A percentile compares a stretch with the other conserved stretches of the same genome.
These are phyloP conservation scores for Julus scandinavius DNA, from an alignment of 2,888 invertebrate genomes.

Conservation along the genomic window DNA sequence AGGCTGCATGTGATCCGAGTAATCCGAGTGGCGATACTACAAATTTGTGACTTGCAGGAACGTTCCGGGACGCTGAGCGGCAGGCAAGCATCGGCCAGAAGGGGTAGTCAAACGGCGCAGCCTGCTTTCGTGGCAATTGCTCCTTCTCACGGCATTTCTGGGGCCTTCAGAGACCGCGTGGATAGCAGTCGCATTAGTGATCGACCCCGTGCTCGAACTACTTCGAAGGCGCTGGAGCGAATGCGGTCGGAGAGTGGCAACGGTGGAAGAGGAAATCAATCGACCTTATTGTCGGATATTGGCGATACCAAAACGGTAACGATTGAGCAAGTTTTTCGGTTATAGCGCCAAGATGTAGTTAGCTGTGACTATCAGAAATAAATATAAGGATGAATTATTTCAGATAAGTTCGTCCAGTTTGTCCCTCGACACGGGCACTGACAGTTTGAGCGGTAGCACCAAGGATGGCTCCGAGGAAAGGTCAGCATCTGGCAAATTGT, in stretches of 20 bases:
- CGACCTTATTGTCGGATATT: neutral
- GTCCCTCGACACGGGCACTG: slow-evolving; percentile 57
- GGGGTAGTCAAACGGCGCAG: slow-evolving; percentile 53
- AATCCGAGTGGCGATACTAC: too few species aligned
- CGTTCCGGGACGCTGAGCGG: slow-evolving; percentile 50
- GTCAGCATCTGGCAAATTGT: neutral
- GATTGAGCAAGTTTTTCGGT: neutral
- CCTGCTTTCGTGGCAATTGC: neutral
- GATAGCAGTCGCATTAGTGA: slow-evolving; percentile 89
- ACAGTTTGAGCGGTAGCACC: slow-evolving; percentile 42
- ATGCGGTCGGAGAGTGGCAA: slow-evolving; percentile 59
- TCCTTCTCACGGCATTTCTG: slow-evolving; percentile 29
- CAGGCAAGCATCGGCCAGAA: slow-evolving; percentile 24
- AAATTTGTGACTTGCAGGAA: slow-evolving; percentile 31
- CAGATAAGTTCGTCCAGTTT: slow-evolving; percentile 58
- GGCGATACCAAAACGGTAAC: slow-evolving; percentile 47
- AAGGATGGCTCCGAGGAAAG: slow-evolving; percentile 55
- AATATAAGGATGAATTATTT: neutral
- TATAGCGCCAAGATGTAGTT: neutral
- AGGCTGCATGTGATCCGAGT: too few species aligned
- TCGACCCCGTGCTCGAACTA: slow-evolving; percentile 74
- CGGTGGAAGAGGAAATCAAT: slow-evolving; percentile 66
- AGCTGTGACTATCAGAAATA: neutral
- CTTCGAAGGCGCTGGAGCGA: slow-evolving; percentile 59
- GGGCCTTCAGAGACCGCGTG: slow-evolving; percentile 83